Evolutionary conservation across 2,888 invertebrate species (phyloP), one percentile per base, ranked within the genome.

Genomic region (Meandrusa payeni): DNA sequence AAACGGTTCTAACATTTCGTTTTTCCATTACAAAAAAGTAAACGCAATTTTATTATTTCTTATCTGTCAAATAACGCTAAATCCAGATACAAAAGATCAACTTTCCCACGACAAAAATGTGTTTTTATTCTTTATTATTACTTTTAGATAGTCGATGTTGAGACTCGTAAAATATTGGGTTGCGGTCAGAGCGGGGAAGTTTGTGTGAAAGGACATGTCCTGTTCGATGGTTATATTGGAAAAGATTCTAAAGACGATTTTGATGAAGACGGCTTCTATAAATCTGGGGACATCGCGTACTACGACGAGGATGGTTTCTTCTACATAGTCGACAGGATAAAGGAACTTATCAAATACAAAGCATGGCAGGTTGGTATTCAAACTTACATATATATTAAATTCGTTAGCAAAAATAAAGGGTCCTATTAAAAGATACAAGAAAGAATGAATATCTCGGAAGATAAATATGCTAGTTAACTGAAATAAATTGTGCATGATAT

Each of bases 321-420:
- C 38, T 80, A 53, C 41, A 68, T 77, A 15, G 69, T 77, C 0
- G 80, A 79, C 22, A 69, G 81, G 52, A 57, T 80, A 9, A 82
- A 82, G 40, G 81, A 82, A 51, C 63, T 81, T 3, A 80, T 82
- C 6, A 81, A 82, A 53, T 81, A 78, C 39, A 80, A 80, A 13
- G 66, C 72, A 22, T 71, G 75, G 54, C 80, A 81, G 56, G 80
- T 78, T 47, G 63, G 61, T 56, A 33, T 9, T n/a, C n/a, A n/a
- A n/a, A n/a, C n/a, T n/a, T n/a, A n/a, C n/a, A n/a, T n/a, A n/a
- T n/a, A n/a, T n/a, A n/a, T n/a, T n/a, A n/a, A n/a, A n/a, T n/a
- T n/a, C n/a, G n/a, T n/a, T n/a, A n/a, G n/a, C n/a, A n/a, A n/a
- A n/a, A n/a, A n/a, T n/a, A n/a, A n/a, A n/a, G n/a, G n/a, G n/a